Conservation (phyloP, 1,140 invertebrate genomes). For the Drosophila subpulchrella region DNA sequence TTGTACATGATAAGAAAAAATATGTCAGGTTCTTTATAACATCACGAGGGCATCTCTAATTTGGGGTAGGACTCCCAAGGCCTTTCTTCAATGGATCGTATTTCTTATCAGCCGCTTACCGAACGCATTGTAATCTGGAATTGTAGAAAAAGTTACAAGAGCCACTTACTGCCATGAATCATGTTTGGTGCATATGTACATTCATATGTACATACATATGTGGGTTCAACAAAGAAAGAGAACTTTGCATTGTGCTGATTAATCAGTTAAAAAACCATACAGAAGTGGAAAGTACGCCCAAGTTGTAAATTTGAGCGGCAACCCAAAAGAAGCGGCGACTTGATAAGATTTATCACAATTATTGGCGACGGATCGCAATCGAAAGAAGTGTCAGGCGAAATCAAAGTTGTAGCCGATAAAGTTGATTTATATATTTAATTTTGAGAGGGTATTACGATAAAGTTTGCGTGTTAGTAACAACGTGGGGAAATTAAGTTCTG, state of each 20-base stretch:
- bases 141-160: slow-evolving; percentile 7
- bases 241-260: slow-evolving; percentile 30
- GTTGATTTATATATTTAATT: slow-evolving; percentile 36
- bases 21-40: neutral
- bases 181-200: slow-evolving; percentile 1
- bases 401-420: slow-evolving; percentile 17
- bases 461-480: slow-evolving; percentile 55
- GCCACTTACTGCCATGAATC: neutral
- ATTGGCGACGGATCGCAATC: slow-evolving; percentile 27
- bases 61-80: neutral
- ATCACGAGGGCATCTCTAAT: neutral
- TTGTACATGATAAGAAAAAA: neutral
- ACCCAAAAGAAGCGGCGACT: slow-evolving; percentile 9
- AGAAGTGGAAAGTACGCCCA: slow-evolving; percentile 1
- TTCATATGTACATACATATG: neutral
- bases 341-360: slow-evolving; percentile 40
- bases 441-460: slow-evolving; percentile 67
- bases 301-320: slow-evolving; percentile 18
- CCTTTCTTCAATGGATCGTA: neutral
- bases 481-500: slow-evolving; percentile 32
- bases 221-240: slow-evolving; percentile 25
- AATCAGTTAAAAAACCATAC: slow-evolving; percentile 10
- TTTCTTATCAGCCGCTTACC: slow-evolving; percentile 3
- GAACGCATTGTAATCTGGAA: neutral
- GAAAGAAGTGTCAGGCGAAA: slow-evolving; percentile 29